Conservation (phyloP, 2,888 invertebrate species). For the Caenorhabditis plicata region DNA sequence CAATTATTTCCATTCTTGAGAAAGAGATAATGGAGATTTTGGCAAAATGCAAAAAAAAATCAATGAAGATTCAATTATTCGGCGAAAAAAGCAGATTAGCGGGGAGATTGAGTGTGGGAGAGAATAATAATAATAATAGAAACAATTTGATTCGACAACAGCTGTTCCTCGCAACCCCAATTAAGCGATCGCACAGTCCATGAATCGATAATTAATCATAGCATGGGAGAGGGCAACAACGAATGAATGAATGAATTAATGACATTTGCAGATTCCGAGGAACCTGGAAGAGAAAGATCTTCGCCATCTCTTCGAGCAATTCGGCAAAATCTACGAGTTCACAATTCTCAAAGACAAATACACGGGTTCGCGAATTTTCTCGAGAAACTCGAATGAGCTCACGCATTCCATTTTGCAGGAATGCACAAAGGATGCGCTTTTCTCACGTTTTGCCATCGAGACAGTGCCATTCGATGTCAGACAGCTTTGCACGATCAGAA, state of each 20-base stretch:
- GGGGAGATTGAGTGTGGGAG: too few relatives aligned
- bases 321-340: constrained; percentile 89
- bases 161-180: too few relatives aligned
- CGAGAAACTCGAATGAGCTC: constrained; percentile 13
- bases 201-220: too few relatives aligned
- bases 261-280: constrained; percentile 78
- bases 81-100: too few relatives aligned
- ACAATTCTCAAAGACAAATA: constrained; percentile 90
- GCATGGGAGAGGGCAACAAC: neutral
- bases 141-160: too few relatives aligned
- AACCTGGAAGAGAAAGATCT: constrained; percentile 85
- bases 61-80: neutral
- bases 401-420: constrained; percentile 69
- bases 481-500: constrained; percentile 94
- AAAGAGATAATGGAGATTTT: too few relatives aligned
- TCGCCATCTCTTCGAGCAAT: constrained; percentile 86
- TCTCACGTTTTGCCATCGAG: constrained; percentile 94
- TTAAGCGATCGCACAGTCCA: too few relatives aligned
- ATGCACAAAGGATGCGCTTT: constrained; percentile 99
- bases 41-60: neutral
- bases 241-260: neutral
- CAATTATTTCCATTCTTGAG: too few relatives aligned
- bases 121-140: too few relatives aligned
- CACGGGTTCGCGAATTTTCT: constrained; percentile 69
- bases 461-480: constrained; percentile 90